Evolutionary conservation across 1,140 invertebrate genomes (phyloP).

Genomic region (Campodea augens): DNA sequence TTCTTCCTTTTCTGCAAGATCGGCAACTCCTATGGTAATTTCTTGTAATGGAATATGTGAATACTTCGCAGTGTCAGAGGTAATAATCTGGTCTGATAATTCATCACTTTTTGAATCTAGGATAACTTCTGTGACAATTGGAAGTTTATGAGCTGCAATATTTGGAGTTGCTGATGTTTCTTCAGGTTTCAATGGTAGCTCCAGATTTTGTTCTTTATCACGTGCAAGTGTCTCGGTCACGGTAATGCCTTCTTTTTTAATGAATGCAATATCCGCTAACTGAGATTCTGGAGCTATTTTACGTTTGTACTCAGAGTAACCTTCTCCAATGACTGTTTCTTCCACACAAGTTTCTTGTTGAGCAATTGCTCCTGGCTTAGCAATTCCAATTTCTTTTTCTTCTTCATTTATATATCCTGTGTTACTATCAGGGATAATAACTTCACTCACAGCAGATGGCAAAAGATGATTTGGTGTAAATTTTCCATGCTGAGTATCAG

Average conservation of each 20-base stretch:
- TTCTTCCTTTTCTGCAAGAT: constrained; percentile 34
- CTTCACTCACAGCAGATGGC: constrained; percentile 35
- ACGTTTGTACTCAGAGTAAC: constrained; percentile 17
- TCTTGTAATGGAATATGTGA: constrained; percentile 28
- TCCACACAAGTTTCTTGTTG: constrained; percentile 31
- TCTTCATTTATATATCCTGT: constrained; percentile 25
- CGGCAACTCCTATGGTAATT: constrained; percentile 28
- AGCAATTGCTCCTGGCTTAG: constrained; percentile 26
- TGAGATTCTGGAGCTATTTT: constrained; percentile 24
- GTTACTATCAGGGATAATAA: constrained; percentile 31
- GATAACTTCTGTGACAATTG: constrained; percentile 28
- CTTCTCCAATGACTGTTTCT: constrained; percentile 30
- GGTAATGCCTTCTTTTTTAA: constrained; percentile 29
- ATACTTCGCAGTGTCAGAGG: constrained; percentile 24
- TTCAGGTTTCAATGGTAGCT: constrained; percentile 15
- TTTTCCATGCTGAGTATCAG: constrained; percentile 33
- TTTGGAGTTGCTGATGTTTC: constrained; percentile 25
- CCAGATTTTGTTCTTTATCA: constrained; percentile 26
- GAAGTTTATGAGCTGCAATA: constrained; percentile 27
- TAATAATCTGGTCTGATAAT: constrained; percentile 22
- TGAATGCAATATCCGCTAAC: constrained; percentile 25
- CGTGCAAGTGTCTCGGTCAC: constrained; percentile 29
- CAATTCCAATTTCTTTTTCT: constrained; percentile 20
- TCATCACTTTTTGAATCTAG: constrained; percentile 27
- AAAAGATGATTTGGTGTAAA: constrained; percentile 29